These are phyloP conservation scores for Ptychobarbus kaznakovi DNA, from an alignment of 2,797 vertebrate species.

Conservation along the genomic window DNA sequence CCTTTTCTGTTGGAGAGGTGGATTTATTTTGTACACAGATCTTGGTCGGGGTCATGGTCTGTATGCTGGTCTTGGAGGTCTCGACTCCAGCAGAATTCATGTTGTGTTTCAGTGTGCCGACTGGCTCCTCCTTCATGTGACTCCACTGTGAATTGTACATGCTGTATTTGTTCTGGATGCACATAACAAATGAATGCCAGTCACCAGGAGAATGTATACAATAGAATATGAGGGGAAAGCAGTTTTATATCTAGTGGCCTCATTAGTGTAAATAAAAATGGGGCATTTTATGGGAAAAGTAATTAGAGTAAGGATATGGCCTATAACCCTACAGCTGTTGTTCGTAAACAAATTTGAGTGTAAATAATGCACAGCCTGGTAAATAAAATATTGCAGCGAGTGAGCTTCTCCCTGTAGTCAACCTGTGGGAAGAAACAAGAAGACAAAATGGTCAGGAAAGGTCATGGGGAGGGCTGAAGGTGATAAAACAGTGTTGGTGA, in stretches of 20 bases:
- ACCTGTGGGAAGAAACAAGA: background rate
- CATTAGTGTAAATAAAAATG: conserved; percentile 13
- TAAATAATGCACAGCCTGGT: conserved; percentile 28
- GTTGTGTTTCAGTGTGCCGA: conserved; percentile 40
- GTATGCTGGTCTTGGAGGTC: background rate
- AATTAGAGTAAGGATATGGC: background rate
- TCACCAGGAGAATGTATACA: conserved; percentile 7
- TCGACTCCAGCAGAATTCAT: conserved; percentile 14
- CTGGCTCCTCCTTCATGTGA: conserved; percentile 52
- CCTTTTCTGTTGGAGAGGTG: background rate
- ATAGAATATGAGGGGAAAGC: background rate
- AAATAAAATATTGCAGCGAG: conserved; percentile 18
- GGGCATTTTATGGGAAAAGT: background rate
- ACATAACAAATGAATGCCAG: conserved; percentile 9
- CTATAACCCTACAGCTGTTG: conserved; percentile 14
- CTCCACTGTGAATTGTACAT: conserved; percentile 54
- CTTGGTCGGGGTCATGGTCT: conserved; percentile 4
- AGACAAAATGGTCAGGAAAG: background rate
- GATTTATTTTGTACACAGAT: background rate
- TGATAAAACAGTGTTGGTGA: conserved; percentile 20
- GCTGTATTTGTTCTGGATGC: conserved; percentile 38
- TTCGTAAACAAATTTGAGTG: conserved; percentile 29
- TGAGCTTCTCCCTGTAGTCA: background rate
- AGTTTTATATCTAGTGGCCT: conserved; percentile 12
- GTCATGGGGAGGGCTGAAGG: background rate